Percentiles rank a stretch among this genome's conserved stretches.
Evolutionary conservation across 2,888 invertebrate genomes (phyloP).

Genomic region (Operophtera brumata): DNA sequence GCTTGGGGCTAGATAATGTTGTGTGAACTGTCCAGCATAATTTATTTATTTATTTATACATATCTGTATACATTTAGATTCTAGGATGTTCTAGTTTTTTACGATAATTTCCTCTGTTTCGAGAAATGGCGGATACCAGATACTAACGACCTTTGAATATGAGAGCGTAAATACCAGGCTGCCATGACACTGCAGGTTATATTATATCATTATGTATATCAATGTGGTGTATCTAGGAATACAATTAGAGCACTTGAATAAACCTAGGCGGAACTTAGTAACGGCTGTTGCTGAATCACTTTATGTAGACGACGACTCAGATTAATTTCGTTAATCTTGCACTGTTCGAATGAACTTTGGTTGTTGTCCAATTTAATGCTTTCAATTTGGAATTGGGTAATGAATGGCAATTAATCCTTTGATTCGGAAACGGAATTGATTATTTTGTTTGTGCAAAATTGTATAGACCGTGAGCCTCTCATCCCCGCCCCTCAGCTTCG

Average conservation of each 20-base stretch:
- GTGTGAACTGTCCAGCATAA: too few species aligned
- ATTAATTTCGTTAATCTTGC: conserved; percentile 42
- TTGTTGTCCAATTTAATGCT: conserved; percentile 29
- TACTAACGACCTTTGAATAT: not conserved
- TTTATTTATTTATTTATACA: too few species aligned
- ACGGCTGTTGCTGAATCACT: conserved; percentile 48
- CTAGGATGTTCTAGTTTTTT: too few species aligned
- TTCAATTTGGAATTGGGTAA: conserved; percentile 17
- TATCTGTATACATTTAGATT: too few species aligned
- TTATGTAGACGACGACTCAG: conserved; percentile 43
- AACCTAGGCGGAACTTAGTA: conserved; percentile 36
- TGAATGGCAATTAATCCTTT: conserved; percentile 11
- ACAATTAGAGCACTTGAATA: conserved; percentile 38
- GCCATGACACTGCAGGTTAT: too few species aligned
- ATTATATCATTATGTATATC: too few species aligned
- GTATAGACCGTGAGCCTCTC: not conserved
- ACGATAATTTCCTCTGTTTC: not conserved
- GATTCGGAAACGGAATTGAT: conserved; percentile 7
- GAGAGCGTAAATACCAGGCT: too few species aligned
- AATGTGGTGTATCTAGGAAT: not conserved
- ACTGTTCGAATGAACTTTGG: conserved; percentile 27
- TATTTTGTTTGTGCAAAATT: not conserved
- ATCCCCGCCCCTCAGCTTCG: too few species aligned
- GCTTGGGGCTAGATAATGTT: too few species aligned
- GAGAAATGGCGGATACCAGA: not conserved